A percentile compares a stretch with the other conserved stretches of the same genome.
Conservation (phyloP, 2,113 vertebrate species). For the Myrmecophaga tridactyla region DNA sequence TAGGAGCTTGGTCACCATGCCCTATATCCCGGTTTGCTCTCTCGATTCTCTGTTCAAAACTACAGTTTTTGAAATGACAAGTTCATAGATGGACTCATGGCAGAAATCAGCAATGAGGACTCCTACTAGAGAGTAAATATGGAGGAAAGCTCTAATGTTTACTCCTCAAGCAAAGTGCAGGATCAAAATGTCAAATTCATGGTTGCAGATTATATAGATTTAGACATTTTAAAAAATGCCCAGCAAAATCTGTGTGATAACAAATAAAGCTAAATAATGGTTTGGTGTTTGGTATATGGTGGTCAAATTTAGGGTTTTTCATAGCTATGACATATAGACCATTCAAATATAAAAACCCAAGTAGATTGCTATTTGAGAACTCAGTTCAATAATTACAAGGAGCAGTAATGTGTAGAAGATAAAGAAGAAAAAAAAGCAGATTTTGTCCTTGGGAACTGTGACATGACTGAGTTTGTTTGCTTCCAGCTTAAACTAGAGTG, state of each 20-base stretch:
- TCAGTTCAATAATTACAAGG: background rate
- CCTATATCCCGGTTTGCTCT: background rate
- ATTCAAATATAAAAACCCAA: background rate
- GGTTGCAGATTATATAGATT: background rate
- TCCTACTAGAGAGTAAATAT: background rate
- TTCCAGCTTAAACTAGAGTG: background rate
- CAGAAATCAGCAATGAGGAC: background rate
- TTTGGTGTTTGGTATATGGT: rapidly evolving
- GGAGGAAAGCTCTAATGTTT: background rate
- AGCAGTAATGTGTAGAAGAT: background rate
- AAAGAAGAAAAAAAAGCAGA: background rate
- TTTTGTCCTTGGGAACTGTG: background rate
- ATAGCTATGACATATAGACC: rapidly evolving
- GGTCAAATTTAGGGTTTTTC: background rate
- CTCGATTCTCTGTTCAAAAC: background rate
- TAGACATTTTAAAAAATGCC: background rate
- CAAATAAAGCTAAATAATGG: background rate
- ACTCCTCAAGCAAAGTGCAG: background rate
- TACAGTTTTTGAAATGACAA: background rate
- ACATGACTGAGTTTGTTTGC: conserved; percentile 32
- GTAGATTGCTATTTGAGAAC: background rate
- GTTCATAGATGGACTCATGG: background rate
- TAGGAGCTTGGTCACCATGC: background rate
- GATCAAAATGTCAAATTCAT: background rate
- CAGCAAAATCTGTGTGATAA: background rate